Evolutionary conservation across 2,888 invertebrate species (phyloP), one percentile per base, ranked within the genome.

Genomic region (Deroplatys truncata): DNA sequence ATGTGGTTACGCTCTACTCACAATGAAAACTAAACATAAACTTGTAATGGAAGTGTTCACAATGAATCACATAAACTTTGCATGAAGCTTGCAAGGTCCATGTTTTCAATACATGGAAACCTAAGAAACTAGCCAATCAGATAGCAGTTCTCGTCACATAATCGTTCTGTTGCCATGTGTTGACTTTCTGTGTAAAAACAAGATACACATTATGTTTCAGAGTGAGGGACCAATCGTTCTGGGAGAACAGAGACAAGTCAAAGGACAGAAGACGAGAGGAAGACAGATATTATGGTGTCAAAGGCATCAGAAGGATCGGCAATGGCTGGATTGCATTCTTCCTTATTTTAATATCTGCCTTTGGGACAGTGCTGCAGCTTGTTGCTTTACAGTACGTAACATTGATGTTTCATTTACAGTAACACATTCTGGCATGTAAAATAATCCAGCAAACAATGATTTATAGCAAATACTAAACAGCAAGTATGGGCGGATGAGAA

Each of bases 351-450:
- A 92, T 97, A 49, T 95, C 96, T 28, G 91, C 94, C 3, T 82
- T 96, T 85, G 96, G 96, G 2, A 93, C 95, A n/a, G 89, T 94
- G 16, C 90, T 96, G 86, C 96, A 97, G 92, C 93, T 95, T 91
- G 92, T 94, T 89, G 94, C 95, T 1, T 94, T 97, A 90, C 95
- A 94, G 96, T 96, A 94, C 31, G 87, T 82, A 15, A 29, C 28
- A 84, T 15, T n/a, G 83, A 25, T 83, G 13, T 8, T 25, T n/a
- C 0, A 20, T 25, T 83, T 83, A 28, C 83, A 43, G 7, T 72
- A 1, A 2, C 0, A 72, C 0, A 20, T 72, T 20, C 0, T 72
- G 16, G 56, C 16, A 72, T 72, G 25, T 72, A 72, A 72, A 72
- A 72, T 72, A 72, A 25, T 25, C 56, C 56, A 72, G 43, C 2